phyloP scores from a whole-genome alignment of 2,888 invertebrate species.

The Noctua janthe region DNA sequence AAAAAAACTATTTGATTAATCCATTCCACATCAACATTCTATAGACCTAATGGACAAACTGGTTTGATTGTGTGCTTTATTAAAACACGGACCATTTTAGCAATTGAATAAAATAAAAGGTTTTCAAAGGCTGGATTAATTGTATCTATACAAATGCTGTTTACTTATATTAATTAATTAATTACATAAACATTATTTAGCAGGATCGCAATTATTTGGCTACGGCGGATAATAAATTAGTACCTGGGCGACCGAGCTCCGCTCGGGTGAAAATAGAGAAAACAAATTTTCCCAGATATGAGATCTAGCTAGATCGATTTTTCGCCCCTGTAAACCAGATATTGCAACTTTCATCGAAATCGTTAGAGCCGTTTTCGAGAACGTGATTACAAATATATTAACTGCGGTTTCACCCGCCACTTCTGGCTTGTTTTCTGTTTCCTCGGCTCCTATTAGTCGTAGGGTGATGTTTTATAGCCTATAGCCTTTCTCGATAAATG shows the following conservation, averaged over 20 bases:
- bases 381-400: too few relatives aligned
- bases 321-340: too few relatives aligned
- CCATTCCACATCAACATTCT: not conserved
- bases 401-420: too few relatives aligned
- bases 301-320: not conserved
- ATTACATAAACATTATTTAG: conserved; percentile 44
- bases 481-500: too few relatives aligned
- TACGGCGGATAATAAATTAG: conserved; percentile 4
- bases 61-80: conserved; percentile 15
- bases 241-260: too few relatives aligned
- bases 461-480: too few relatives aligned
- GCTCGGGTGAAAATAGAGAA: not conserved
- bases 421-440: too few relatives aligned
- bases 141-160: conserved; percentile 17
- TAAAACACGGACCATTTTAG: conserved; percentile 13
- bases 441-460: too few relatives aligned
- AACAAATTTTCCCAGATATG: not conserved
- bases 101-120: conserved; percentile 5
- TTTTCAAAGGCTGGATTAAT: conserved; percentile 15
- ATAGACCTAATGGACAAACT: conserved; percentile 20
- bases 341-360: too few relatives aligned
- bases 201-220: conserved; percentile 32
- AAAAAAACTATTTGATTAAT: not conserved
- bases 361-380: too few relatives aligned
- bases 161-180: too few relatives aligned